Base-by-base conservation (phyloP, 2,888 invertebrate genomes). In the Hemicrepidius hirtus region DNA sequence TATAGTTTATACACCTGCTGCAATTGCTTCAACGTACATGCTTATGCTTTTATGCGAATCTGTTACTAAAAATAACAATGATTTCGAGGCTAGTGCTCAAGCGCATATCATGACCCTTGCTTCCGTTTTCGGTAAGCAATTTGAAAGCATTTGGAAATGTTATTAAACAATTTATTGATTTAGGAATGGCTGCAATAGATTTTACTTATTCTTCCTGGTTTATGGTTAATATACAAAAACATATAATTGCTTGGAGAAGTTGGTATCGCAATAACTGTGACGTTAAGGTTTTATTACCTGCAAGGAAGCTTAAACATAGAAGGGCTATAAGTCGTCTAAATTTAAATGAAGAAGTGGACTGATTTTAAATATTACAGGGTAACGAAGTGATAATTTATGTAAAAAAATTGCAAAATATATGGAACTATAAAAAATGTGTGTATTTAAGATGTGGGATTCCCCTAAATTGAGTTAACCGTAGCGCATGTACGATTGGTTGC, bases 1-100 rank as follows among this genome's bases (percentile, higher is more conserved):
- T 77, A 73, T 85, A 24, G 72, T 89, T 18, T 87, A 90, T 75
- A 89, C 89, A 0, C 89, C 90, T 0, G 83, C 89, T 32, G 88
- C 89, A 3, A 78, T 87, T n/a, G 80, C 83, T 4, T 84, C 86
- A 0, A 87, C 87, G 1, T 87, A 87, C 75, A 82, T 87, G 79
- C 80, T 87, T 57, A 83, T 86, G 83, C 71, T 85, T 41, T 78
- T 86, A n/a, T 86, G 86, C 62, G 87, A 87, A 73, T 79, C 81
- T 41, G 76, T 86, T 21, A 80, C 84, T 0, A 85, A 84, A 76
- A 76, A 81, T 13, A 82, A 81, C 57, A 71, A 80, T 32, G 80
- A 78, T 41, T 75, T 75, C 4, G 82, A 82, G 55, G n/a, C n/a
- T n/a, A 80, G 80, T 35, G 57, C 84, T 24, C 78, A 84, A 0